Percentiles rank a stretch among this genome's conserved stretches.
Evolutionary conservation across 2,797 vertebrate genomes (phyloP).

Genomic region (Orestias chungarensis): DNA sequence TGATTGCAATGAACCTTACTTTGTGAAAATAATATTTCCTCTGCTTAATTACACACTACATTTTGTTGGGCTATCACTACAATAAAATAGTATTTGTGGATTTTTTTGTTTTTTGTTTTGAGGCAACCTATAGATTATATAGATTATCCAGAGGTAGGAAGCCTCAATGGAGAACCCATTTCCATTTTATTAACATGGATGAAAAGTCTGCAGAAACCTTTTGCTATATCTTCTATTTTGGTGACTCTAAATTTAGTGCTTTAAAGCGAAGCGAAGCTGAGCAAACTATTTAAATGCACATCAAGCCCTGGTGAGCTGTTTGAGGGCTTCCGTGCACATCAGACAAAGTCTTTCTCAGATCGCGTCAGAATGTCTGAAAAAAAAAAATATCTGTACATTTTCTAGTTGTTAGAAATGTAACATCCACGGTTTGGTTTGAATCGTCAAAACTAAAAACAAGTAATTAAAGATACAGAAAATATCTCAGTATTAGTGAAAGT

Average conservation of each 20-base stretch:
- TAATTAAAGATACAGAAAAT: not conserved
- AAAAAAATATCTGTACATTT: constrained; percentile 1
- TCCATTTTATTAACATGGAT: constrained; percentile 19
- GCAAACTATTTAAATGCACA: constrained; percentile 5
- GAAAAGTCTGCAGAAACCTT: constrained; percentile 7
- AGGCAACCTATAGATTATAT: not conserved
- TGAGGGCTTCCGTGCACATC: constrained; percentile 5
- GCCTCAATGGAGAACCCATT: too few species aligned
- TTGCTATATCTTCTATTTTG: constrained; percentile 7
- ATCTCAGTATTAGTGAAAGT: not conserved
- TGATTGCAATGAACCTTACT: not conserved
- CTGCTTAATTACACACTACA: not conserved
- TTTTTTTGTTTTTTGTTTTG: not conserved
- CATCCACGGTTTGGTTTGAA: not conserved
- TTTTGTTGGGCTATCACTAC: not conserved
- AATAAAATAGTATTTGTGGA: not conserved
- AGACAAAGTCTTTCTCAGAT: constrained; percentile 5
- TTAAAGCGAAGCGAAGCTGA: constrained; percentile 7
- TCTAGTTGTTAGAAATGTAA: not conserved
- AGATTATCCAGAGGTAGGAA: too few species aligned
- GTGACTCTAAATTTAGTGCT: not conserved
- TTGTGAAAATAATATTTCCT: not conserved
- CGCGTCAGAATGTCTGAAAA: constrained; percentile 3
- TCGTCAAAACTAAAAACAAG: not conserved
- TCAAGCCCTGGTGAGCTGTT: constrained; percentile 8